These are phyloP conservation scores for Turritopsis rubra DNA, from an alignment of 30 jellyfish, hydroid and myxozoan species.

Conservation along the genomic window DNA sequence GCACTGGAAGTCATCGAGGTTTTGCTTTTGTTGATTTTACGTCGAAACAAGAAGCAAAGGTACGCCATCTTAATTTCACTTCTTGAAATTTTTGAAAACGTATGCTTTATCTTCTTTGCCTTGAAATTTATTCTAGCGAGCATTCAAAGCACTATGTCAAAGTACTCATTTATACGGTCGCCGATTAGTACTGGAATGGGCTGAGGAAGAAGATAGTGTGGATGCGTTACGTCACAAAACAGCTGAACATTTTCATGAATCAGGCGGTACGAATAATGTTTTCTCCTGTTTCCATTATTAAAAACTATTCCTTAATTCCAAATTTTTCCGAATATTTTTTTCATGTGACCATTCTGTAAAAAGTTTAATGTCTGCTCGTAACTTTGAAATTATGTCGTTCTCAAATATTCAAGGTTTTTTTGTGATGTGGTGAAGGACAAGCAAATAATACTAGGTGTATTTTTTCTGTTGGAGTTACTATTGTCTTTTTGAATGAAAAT, in stretches of 20 bases:
- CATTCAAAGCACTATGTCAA: slow-evolving; percentile 86
- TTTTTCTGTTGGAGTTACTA: no score
- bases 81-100: not conserved
- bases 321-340: no score
- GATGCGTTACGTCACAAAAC: slow-evolving; percentile 76
- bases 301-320: no score
- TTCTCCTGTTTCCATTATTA: not conserved
- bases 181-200: slow-evolving; percentile 99
- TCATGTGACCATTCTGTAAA: no score
- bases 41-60: slow-evolving; percentile 98
- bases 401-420: no score
- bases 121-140: slow-evolving; percentile 43
- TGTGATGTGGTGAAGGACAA: no score
- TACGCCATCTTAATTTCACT: not conserved
- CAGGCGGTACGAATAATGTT: slow-evolving; percentile 47
- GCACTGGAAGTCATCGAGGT: slow-evolving; percentile 94
- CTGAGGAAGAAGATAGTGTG: slow-evolving; percentile 96
- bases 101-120: no score
- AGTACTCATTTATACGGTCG: slow-evolving; percentile 99
- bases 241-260: slow-evolving; percentile 76
- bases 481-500: no score
- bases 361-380: no score
- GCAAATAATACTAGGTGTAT: no score
- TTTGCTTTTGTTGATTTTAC: slow-evolving; percentile 95
- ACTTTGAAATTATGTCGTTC: no score